Percentiles rank a stretch among this genome's conserved stretches.
phyloP scores from a whole-genome alignment of 2,797 vertebrate species.

The Hipposideros larvatus region DNA sequence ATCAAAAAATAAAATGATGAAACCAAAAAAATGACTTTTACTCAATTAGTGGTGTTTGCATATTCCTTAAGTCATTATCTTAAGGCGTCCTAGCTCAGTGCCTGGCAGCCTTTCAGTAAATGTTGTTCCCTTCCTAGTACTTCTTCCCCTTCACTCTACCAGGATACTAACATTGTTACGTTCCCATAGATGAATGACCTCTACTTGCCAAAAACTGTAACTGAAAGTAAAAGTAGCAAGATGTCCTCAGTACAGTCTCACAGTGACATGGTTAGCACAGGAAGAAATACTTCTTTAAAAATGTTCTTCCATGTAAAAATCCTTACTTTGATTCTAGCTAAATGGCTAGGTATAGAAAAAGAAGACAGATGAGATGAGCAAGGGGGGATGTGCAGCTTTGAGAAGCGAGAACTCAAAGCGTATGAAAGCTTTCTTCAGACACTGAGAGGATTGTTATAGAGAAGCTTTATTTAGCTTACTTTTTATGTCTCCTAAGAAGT shows the following conservation, averaged over 20 bases:
- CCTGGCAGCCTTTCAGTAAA: conserved; percentile 48
- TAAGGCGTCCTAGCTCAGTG: not conserved
- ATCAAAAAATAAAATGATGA: conserved; percentile 55
- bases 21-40: conserved; percentile 64
- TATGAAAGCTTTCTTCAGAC: not conserved
- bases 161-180: not conserved
- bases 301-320: not conserved
- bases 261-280: not conserved
- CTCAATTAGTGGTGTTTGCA: not conserved
- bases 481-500: conserved; percentile 40
- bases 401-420: conserved; percentile 49
- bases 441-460: not conserved
- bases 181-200: not conserved
- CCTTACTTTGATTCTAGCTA: conserved; percentile 47
- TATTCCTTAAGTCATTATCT: conserved; percentile 32
- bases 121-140: not conserved
- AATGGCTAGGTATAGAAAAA: conserved; percentile 55
- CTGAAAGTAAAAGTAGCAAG: not conserved
- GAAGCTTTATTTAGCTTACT: not conserved
- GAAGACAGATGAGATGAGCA: conserved; percentile 25
- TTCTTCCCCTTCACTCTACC: not conserved
- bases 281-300: not conserved
- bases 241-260: not conserved
- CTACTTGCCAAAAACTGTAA: not conserved
- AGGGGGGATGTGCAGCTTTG: conserved; percentile 23